A percentile compares a stretch with the other conserved stretches of the same genome.
These are phyloP conservation scores for Acrocephalus kingi DNA, from an alignment of 2,113 vertebrate genomes.

Conservation along the genomic window DNA sequence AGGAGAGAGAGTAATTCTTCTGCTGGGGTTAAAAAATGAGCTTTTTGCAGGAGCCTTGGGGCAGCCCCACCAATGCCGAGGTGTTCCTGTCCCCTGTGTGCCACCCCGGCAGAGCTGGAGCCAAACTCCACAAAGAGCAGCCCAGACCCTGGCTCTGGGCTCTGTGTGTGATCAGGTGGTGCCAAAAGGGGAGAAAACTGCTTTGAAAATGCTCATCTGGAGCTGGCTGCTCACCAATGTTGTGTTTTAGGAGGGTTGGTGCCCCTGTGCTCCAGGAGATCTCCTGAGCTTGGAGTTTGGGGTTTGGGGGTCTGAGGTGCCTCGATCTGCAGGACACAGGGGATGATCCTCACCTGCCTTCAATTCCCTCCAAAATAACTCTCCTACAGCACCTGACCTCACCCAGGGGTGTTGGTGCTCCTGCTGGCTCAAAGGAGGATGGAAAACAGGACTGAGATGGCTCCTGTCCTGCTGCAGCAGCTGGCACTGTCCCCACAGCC, in stretches of 20 bases:
- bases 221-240: not conserved
- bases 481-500: not conserved
- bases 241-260: not conserved
- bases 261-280: not conserved
- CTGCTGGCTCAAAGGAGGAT: not conserved
- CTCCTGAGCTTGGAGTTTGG: not conserved
- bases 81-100: not conserved
- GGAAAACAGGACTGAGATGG: not conserved
- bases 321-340: not conserved
- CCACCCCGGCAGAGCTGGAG: not conserved
- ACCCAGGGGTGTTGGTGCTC: not conserved
- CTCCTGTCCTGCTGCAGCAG: not conserved
- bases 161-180: accelerated
- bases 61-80: not conserved
- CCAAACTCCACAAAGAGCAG: not conserved
- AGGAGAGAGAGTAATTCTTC: not conserved
- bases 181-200: not conserved
- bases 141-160: not conserved
- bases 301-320: not conserved
- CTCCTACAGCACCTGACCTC: not conserved
- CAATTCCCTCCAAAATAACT: not conserved
- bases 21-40: not conserved
- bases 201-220: accelerated
- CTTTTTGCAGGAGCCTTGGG: not conserved
- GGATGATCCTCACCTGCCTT: not conserved